These are phyloP conservation scores for Bucorvus abyssinicus DNA, from an alignment of 2,797 vertebrate species.

Conservation along the genomic window DNA sequence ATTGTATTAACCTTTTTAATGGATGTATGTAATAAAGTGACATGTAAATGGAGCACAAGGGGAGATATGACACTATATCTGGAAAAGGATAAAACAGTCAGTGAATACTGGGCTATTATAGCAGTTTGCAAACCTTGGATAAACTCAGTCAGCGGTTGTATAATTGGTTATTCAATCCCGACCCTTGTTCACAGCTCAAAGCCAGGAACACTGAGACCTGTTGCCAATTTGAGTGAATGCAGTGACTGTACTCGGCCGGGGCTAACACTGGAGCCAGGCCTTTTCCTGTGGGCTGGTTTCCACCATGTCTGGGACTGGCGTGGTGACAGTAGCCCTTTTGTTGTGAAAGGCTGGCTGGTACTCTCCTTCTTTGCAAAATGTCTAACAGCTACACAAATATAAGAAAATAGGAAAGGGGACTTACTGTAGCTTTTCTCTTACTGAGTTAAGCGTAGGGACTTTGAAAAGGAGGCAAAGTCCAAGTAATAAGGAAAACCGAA, in stretches of 20 bases:
- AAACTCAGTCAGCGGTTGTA: slow-evolving; percentile 92
- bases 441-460: slow-evolving; percentile 54
- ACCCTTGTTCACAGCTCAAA: slow-evolving; percentile 88
- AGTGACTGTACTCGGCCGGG: slow-evolving; percentile 89
- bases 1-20: slow-evolving; percentile 82
- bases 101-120: slow-evolving; percentile 87
- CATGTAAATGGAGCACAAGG: slow-evolving; percentile 80
- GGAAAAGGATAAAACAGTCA: slow-evolving; percentile 81
- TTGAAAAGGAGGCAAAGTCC: slow-evolving; percentile 54
- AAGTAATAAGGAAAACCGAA: slow-evolving; percentile 3
- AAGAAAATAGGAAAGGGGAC: slow-evolving; percentile 92
- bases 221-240: slow-evolving; percentile 97
- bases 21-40: slow-evolving; percentile 80
- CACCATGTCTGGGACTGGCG: slow-evolving; percentile 95
- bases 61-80: slow-evolving; percentile 81
- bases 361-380: slow-evolving; percentile 82
- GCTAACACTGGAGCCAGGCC: slow-evolving; percentile 88
- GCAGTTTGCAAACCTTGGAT: slow-evolving; percentile 90
- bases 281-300: slow-evolving; percentile 96
- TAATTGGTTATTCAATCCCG: slow-evolving; percentile 96
- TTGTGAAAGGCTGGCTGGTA: slow-evolving; percentile 86
- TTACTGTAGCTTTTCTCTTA: slow-evolving; percentile 78
- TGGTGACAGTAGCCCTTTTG: slow-evolving; percentile 95
- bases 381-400: slow-evolving; percentile 94
- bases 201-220: slow-evolving; percentile 83